Evolutionary conservation across 2,113 vertebrate genomes (phyloP).

Genomic region (Strigops habroptila): DNA sequence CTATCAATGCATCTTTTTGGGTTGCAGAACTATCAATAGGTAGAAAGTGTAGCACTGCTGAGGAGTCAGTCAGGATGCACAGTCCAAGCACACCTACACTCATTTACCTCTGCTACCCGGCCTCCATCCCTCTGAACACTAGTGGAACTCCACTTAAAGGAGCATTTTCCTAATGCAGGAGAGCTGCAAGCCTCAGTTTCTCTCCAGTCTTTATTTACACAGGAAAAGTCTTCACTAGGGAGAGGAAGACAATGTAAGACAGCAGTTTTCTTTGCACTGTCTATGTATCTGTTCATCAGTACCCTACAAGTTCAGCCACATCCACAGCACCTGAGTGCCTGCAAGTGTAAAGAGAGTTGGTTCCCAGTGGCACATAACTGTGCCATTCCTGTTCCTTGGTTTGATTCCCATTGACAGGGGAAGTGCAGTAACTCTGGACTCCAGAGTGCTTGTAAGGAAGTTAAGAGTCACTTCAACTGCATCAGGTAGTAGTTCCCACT

Average conservation of each 20-base stretch:
- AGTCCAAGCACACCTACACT: fast-evolving
- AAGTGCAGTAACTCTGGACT: neutral
- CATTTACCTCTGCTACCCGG: fast-evolving
- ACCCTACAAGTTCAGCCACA: neutral
- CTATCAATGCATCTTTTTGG: neutral
- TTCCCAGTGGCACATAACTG: neutral
- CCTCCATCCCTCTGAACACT: neutral
- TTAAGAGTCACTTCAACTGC: neutral
- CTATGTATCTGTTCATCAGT: neutral
- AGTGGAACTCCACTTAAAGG: neutral
- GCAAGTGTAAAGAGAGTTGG: neutral
- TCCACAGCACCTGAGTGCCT: neutral
- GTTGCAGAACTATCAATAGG: neutral
- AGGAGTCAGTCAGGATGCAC: neutral
- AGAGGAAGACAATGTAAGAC: neutral
- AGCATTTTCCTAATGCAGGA: neutral
- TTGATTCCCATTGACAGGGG: neutral
- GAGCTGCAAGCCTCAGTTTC: neutral
- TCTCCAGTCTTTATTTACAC: neutral
- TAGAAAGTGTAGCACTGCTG: neutral
- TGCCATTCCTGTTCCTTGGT: neutral
- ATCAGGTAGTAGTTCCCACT: neutral
- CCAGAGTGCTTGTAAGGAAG: neutral
- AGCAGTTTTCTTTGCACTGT: neutral
- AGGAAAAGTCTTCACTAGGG: neutral